Percentiles rank a stretch among this genome's conserved stretches.
phyloP scores from a whole-genome alignment of 2,113 vertebrate species.

The Nesogale talazaci region DNA sequence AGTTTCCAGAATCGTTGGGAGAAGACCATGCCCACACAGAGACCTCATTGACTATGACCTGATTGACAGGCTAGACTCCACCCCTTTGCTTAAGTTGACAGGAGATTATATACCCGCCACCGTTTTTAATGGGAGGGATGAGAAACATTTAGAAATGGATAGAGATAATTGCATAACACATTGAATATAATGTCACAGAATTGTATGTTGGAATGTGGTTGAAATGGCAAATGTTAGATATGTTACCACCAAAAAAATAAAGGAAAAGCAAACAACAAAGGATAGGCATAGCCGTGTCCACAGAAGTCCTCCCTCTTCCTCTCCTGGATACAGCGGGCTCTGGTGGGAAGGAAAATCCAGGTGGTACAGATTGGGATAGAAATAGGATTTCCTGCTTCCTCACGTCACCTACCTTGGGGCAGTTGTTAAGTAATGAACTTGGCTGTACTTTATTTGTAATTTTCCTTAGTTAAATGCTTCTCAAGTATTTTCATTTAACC shows the following conservation, averaged over 20 bases:
- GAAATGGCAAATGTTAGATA: not conserved
- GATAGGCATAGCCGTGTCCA: not conserved
- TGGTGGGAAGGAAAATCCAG: not conserved
- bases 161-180: not conserved
- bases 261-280: not conserved
- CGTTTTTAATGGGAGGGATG: too few species aligned
- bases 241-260: not conserved
- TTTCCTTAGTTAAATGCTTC: too few species aligned
- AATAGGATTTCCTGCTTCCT: not conserved
- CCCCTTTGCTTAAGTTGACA: too few species aligned
- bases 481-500: too few species aligned
- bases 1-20: too few species aligned
- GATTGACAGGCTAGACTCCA: too few species aligned
- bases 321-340: not conserved
- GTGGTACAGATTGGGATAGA: not conserved
- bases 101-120: too few species aligned
- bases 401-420: not conserved
- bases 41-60: too few species aligned
- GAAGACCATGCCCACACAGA: too few species aligned
- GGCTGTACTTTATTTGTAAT: not conserved
- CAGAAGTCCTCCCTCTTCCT: not conserved
- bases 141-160: not conserved
- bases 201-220: not conserved
- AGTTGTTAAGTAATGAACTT: slow-evolving; percentile 18
- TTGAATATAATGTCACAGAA: not conserved